These are phyloP conservation scores for Onthophagus sagittarius DNA, from an alignment of 2,888 invertebrate species.

Conservation along the genomic window DNA sequence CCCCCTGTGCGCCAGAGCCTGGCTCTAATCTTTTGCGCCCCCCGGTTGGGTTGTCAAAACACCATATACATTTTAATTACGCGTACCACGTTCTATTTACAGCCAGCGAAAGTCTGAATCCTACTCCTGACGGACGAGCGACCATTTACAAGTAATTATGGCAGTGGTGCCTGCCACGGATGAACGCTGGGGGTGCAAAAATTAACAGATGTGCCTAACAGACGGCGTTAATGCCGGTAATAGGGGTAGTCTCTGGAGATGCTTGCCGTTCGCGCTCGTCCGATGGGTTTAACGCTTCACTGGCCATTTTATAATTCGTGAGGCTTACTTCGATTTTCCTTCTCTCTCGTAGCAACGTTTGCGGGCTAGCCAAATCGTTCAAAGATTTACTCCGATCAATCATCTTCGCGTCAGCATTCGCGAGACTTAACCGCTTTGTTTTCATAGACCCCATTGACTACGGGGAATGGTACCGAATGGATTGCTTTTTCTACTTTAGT, in stretches of 20 bases:
- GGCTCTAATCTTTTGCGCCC: slow-evolving; percentile 14
- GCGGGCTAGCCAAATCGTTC: not conserved
- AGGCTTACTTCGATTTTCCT: not conserved
- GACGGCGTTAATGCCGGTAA: slow-evolving; percentile 48
- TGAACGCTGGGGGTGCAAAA: slow-evolving; percentile 45
- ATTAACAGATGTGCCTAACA: slow-evolving; percentile 52
- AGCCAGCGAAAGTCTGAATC: slow-evolving; percentile 15
- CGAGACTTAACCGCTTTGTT: slow-evolving; percentile 10
- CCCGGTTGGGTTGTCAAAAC: slow-evolving; percentile 41
- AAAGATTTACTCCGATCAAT: slow-evolving; percentile 3
- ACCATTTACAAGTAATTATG: slow-evolving; percentile 37
- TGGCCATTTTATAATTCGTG: slow-evolving; percentile 35
- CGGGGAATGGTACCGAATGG: not conserved
- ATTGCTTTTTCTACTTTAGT: not conserved
- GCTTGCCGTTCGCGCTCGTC: slow-evolving; percentile 21
- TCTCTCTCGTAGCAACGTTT: not conserved
- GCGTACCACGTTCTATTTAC: slow-evolving; percentile 41
- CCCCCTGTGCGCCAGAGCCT: slow-evolving; percentile 17
- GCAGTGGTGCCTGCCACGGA: slow-evolving; percentile 29
- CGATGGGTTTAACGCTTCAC: slow-evolving; percentile 43
- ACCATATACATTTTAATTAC: slow-evolving; percentile 48
- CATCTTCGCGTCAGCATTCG: not conserved
- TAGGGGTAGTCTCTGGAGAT: slow-evolving; percentile 31
- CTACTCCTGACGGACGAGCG: slow-evolving; percentile 15
- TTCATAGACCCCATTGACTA: not conserved